Conservation (phyloP, 2,888 invertebrate genomes). For the Cephus sareptanus region DNA sequence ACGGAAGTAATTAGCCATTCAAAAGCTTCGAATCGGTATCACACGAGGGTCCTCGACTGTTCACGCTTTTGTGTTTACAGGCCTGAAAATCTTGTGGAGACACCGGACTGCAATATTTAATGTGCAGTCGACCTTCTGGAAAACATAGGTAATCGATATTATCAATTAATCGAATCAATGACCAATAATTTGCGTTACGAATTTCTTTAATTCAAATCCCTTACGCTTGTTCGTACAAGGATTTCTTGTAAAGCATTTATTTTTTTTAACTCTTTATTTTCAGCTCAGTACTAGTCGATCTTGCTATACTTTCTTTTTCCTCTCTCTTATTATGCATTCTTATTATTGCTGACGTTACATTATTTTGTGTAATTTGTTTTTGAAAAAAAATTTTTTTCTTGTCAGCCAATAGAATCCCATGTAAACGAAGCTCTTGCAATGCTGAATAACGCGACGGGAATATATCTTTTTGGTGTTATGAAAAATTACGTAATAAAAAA, state of each 20-base stretch:
- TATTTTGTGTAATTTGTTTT: not conserved
- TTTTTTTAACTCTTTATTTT: not conserved
- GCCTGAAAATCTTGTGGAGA: not conserved
- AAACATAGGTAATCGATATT: not conserved
- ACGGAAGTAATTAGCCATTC: conserved; percentile 1
- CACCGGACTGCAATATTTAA: not conserved
- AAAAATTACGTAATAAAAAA: not conserved
- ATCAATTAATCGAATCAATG: not conserved
- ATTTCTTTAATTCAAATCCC: not conserved
- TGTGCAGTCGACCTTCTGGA: not conserved
- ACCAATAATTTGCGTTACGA: not conserved
- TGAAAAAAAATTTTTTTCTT: not conserved
- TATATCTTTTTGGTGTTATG: not conserved
- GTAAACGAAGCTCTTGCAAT: not conserved
- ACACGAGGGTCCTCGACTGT: not conserved
- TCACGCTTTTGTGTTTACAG: not conserved
- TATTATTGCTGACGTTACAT: not conserved
- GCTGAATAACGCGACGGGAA: not conserved
- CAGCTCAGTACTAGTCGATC: not conserved
- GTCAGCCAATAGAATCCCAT: not conserved
- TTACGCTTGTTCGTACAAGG: not conserved
- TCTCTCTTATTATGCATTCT: not conserved
- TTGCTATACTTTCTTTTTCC: not conserved
- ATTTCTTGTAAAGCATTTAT: not conserved
- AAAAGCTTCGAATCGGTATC: not conserved